Conservation (phyloP, 1,140 invertebrate genomes). For the Drosophila sp. region DNA sequence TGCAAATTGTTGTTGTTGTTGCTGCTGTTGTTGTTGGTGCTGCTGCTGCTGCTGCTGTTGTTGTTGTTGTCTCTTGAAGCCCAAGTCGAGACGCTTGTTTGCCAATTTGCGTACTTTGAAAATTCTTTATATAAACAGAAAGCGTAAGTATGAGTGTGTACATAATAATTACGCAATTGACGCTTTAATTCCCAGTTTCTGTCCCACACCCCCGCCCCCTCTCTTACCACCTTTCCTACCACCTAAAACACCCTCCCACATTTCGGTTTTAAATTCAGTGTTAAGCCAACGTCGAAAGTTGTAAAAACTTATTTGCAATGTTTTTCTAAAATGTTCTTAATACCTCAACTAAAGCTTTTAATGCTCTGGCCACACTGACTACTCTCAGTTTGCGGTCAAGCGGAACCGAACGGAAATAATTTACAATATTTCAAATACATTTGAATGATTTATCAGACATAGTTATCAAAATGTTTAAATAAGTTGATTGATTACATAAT, state of each 20-base stretch:
- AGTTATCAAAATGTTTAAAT: background rate
- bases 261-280: background rate
- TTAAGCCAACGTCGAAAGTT: constrained; percentile 9
- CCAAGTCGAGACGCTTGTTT: constrained; percentile 42
- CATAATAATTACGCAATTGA: constrained; percentile 76
- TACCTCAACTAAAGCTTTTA: constrained; percentile 15
- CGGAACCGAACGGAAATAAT: constrained; percentile 1
- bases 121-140: constrained; percentile 64
- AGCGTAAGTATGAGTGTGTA: constrained; percentile 34
- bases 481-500: constrained; percentile 10
- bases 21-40: constrained; percentile 18
- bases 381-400: background rate
- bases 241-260: background rate
- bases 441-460: constrained; percentile 5
- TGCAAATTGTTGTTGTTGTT: constrained; percentile 44
- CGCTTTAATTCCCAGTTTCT: background rate
- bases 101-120: constrained; percentile 79
- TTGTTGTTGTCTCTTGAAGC: constrained; percentile 22
- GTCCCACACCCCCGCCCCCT: background rate
- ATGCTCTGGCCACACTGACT: constrained; percentile 1
- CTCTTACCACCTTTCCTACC: background rate
- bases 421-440: background rate
- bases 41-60: constrained; percentile 18
- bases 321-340: constrained; percentile 2
- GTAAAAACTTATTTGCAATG: constrained; percentile 8